Evolutionary conservation across 1,140 invertebrate species (phyloP).

Genomic region (Pseudomyrmex dendroicus): DNA sequence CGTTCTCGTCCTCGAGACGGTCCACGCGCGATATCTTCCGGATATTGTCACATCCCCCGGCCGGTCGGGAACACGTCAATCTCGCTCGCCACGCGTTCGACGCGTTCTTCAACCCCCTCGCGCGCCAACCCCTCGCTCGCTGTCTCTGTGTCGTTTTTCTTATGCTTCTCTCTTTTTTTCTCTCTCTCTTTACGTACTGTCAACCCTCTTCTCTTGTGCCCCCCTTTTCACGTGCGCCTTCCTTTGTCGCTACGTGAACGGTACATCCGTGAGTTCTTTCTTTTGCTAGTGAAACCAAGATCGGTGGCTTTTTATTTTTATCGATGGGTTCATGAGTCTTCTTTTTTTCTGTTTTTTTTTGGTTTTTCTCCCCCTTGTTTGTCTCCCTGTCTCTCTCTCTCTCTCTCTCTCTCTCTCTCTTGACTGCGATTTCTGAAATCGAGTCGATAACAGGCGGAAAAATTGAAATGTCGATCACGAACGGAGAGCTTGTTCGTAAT

Average conservation of each 20-base stretch:
- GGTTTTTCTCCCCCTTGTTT: background rate
- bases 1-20: background rate
- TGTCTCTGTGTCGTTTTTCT: background rate
- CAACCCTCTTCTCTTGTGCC: background rate
- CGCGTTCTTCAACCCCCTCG: no score
- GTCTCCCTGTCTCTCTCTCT: background rate
- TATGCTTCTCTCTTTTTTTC: background rate
- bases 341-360: no score
- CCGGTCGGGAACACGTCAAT: background rate
- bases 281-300: conserved; percentile 7
- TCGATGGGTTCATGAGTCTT: no score
- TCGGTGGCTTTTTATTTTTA: background rate
- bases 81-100: conserved; percentile 37
- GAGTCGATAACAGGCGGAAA: background rate
- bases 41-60: background rate
- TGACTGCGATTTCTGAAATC: background rate
- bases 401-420: background rate
- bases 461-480: conserved; percentile 2
- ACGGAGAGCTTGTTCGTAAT: background rate
- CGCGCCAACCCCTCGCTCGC: background rate
- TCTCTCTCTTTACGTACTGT: conserved; percentile 3
- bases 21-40: background rate
- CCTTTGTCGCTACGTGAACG: background rate
- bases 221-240: background rate
- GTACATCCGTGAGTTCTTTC: background rate